These are phyloP conservation scores for Sylvilagus floridanus DNA, from an alignment of 2,797 vertebrate species.

Conservation along the genomic window DNA sequence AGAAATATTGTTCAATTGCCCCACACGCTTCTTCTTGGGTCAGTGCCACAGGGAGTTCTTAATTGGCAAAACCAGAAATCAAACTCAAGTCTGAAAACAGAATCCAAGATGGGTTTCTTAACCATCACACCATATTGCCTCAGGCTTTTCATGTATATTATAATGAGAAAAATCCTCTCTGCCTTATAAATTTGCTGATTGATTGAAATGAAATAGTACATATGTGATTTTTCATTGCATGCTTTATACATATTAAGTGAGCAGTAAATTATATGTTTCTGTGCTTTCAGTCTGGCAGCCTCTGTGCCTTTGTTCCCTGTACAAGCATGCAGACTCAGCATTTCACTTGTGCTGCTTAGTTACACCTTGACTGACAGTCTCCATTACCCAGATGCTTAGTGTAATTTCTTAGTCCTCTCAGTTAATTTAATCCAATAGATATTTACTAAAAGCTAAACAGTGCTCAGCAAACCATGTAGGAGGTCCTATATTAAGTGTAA, in stretches of 20 bases:
- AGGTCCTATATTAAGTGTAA: neutral
- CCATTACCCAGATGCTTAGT: slow-evolving; percentile 48
- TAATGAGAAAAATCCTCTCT: slow-evolving; percentile 31
- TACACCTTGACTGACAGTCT: slow-evolving; percentile 56
- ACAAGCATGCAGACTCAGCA: slow-evolving; percentile 45
- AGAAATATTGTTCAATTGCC: neutral
- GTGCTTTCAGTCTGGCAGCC: neutral
- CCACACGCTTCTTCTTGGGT: neutral
- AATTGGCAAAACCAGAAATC: slow-evolving; percentile 16
- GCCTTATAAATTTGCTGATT: slow-evolving; percentile 7
- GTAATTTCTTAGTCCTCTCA: slow-evolving; percentile 46
- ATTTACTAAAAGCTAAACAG: slow-evolving; percentile 27
- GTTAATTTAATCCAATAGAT: slow-evolving; percentile 55
- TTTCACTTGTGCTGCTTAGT: slow-evolving; percentile 40
- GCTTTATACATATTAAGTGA: slow-evolving; percentile 48
- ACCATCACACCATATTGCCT: neutral
- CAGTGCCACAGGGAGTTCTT: neutral
- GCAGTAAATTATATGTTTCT: slow-evolving; percentile 9
- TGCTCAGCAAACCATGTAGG: slow-evolving; percentile 17
- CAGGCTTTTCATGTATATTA: neutral
- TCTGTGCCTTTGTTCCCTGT: neutral
- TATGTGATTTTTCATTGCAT: neutral
- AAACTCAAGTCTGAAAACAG: neutral
- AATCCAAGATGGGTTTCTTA: neutral
- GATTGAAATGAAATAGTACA: neutral